These are phyloP conservation scores for Rhynchonycteris naso DNA, from an alignment of 2,797 vertebrate species.

Conservation along the genomic window DNA sequence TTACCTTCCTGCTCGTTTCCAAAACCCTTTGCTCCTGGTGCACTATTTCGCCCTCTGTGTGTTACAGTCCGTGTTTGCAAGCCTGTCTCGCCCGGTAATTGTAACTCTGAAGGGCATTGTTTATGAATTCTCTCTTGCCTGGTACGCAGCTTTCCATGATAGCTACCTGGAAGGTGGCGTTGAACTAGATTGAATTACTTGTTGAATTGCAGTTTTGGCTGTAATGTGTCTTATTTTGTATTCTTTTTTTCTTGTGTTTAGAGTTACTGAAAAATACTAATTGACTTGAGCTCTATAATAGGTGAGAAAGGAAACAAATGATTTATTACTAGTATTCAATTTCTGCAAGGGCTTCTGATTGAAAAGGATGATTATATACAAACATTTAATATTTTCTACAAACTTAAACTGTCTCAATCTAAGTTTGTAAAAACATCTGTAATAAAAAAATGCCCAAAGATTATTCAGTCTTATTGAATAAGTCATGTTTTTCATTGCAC, in stretches of 20 bases:
- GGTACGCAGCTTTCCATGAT: background rate
- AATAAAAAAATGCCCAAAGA: constrained; percentile 22
- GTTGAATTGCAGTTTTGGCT: constrained; percentile 2
- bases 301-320: background rate
- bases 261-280: background rate
- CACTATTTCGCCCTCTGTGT: background rate
- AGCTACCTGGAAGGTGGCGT: background rate
- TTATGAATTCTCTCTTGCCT: background rate
- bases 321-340: background rate
- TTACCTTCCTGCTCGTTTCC: background rate
- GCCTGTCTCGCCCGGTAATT: background rate
- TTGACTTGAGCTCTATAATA: background rate
- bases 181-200: background rate
- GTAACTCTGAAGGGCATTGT: background rate
- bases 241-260: constrained; percentile 41
- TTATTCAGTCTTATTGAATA: background rate
- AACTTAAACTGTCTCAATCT: background rate
- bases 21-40: background rate
- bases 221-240: constrained; percentile 32
- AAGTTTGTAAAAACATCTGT: constrained; percentile 5
- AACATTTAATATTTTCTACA: background rate
- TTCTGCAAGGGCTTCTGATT: constrained; percentile 44
- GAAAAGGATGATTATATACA: background rate
- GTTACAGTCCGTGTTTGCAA: background rate
- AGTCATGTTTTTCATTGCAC: background rate